Conservation (phyloP, 2,113 vertebrate species). For the Dicentrarchus labrax region DNA sequence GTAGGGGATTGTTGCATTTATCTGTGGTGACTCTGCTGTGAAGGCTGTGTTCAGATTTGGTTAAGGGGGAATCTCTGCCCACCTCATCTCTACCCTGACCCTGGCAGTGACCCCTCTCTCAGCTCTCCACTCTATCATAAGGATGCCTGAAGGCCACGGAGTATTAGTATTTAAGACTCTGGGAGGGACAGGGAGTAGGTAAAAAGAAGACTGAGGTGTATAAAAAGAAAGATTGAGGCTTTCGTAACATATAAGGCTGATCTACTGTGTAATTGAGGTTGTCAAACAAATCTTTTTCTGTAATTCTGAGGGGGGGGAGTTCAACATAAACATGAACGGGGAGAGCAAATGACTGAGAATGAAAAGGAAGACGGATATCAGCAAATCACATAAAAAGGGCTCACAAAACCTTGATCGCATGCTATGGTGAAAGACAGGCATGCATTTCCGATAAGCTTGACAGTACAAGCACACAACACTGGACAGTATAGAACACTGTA, state of each 20-base stretch:
- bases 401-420: slow-evolving; percentile 51
- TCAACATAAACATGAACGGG: slow-evolving; percentile 28
- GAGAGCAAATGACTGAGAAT: slow-evolving; percentile 62
- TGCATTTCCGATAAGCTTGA: slow-evolving; percentile 62
- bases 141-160: slow-evolving; percentile 73
- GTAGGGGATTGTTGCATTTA: slow-evolving; percentile 54
- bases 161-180: slow-evolving; percentile 60
- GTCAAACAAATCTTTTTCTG: slow-evolving; percentile 73
- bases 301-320: slow-evolving; percentile 45
- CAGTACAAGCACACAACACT: slow-evolving; percentile 52
- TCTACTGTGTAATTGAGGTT: slow-evolving; percentile 52
- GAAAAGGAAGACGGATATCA: slow-evolving; percentile 43
- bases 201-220: slow-evolving; percentile 36
- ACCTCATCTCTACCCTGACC: slow-evolving; percentile 81
- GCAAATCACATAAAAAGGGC: slow-evolving; percentile 37
- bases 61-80: slow-evolving; percentile 79
- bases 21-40: slow-evolving; percentile 63
- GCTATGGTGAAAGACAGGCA: slow-evolving; percentile 58
- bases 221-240: slow-evolving; percentile 1
- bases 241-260: slow-evolving; percentile 32
- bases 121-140: slow-evolving; percentile 65
- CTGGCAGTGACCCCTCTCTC: slow-evolving; percentile 76
- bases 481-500: slow-evolving; percentile 23
- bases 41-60: slow-evolving; percentile 64
- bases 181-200: slow-evolving; percentile 44